Base-by-base conservation (phyloP, 2,797 vertebrate species). In the Intellagama lesueurii region DNA sequence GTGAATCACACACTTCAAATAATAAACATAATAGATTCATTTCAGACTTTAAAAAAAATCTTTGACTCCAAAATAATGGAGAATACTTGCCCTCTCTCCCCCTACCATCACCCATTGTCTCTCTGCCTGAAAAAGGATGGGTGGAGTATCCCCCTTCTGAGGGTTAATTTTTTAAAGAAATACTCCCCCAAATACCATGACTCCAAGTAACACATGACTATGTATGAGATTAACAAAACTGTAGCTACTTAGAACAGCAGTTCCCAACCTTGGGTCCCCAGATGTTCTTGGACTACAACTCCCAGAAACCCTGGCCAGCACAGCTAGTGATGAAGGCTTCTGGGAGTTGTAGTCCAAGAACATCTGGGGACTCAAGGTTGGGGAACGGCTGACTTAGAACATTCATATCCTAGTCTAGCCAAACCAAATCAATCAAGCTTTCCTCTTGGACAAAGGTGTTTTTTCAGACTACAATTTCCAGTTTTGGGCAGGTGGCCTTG, bases 31-130 rank as follows among this genome's bases (percentile, higher is more conserved):
- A 56, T 24, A 81, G 93, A 94, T 94, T 95, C 52, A 93, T 85
- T 94, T 49, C 87, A n/a, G 89, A 93, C 81, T 91, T 56, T 30
- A 4, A 35, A 69, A 70, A 9, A 91, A 44, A 35, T 69, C 47
- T 91, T 83, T 76, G 77, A 92, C 91, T 94, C 94, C 93, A 93
- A 95, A 90, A 94, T 93, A 96, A 95, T 94, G 94, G 12, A 80
- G 35, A n/a, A 72, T 40, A 40, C 22, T 5, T 26, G 7, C 32
- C 5, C 17, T 24, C 9, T 81, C 47, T 47, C 75, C 26, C 8
- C 60, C 19, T 14, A 56, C 52, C 12, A 56, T 64, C 60, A 17
- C 7, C 19, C n/a, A 14, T 2, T 14, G 16, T 73, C 64, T 26
- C 3, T 11, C 30, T 52, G n/a, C 69, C 47, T n/a, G 30, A 14